Evolutionary conservation across 1,140 invertebrate species (phyloP).

Genomic region (Neoseiulus cucumeris): DNA sequence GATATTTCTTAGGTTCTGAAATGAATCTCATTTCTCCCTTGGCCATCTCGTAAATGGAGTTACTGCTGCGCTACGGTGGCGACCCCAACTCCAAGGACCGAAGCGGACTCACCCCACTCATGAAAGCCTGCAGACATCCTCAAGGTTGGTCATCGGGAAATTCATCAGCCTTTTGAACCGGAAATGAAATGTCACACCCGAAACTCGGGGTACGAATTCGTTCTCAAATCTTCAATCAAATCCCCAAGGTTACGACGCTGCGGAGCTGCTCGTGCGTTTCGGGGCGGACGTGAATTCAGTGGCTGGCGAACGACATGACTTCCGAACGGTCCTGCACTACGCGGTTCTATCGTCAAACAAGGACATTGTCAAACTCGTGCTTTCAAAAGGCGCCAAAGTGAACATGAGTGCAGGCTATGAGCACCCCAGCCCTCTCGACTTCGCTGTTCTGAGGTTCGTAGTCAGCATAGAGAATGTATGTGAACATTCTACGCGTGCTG

Average conservation of each 20-base stretch:
- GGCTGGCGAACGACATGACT: constrained; percentile 49
- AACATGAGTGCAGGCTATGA: constrained; percentile 42
- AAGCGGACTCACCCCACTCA: constrained; percentile 59
- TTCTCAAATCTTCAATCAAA: too few species aligned
- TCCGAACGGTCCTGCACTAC: constrained; percentile 60
- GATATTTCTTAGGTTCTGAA: constrained; percentile 68
- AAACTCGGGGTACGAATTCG: too few species aligned
- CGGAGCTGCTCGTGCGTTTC: constrained; percentile 49
- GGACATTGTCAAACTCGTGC: constrained; percentile 51
- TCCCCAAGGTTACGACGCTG: constrained; percentile 43
- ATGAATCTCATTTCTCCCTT: constrained; percentile 56
- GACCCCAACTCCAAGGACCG: constrained; percentile 63
- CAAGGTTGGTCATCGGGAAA: constrained; percentile 32
- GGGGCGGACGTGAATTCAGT: constrained; percentile 62
- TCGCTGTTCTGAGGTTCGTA: constrained; percentile 41
- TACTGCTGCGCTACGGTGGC: constrained; percentile 60
- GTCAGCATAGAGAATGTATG: too few species aligned
- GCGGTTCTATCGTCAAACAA: constrained; percentile 59
- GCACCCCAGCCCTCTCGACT: constrained; percentile 59
- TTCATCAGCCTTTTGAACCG: too few species aligned
- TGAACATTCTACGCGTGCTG: too few species aligned
- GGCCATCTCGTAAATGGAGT: constrained; percentile 55
- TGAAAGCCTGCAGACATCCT: constrained; percentile 58
- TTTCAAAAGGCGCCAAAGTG: constrained; percentile 54
- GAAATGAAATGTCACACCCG: too few species aligned